Evolutionary conservation across 2,797 vertebrate species (phyloP), one percentile per base, ranked within the genome.

Genomic region (Xenopus petersii): DNA sequence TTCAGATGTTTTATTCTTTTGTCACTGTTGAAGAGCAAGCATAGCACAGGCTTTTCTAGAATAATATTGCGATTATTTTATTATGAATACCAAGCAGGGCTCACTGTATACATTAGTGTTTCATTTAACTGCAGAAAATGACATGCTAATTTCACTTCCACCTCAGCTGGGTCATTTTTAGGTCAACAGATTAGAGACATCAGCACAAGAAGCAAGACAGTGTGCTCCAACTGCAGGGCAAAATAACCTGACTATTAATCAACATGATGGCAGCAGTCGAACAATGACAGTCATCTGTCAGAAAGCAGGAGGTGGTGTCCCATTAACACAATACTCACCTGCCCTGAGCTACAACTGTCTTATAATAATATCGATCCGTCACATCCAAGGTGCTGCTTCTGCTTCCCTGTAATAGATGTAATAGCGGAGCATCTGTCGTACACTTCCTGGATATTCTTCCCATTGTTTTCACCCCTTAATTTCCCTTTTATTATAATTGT

Each of bases 201-300:
- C 83, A 76, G 81, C 58, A 10, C 85, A 86, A 90, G 87, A 89
- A 84, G 83, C 84, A 86, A 86, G 88, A 83, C 70, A 70, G 80
- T 68, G 56, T 75, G 15, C 81, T 85, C 81, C 84, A 75, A 86
- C 87, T 86, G 89, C 87, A 84, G 91, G 88, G 87, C 88, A 86
- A 83, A 85, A 85, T 86, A 89, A 88, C 89, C 88, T 84, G 67
- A 83, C 87, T 87, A 89, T 90, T 90, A 86, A 86, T 93, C 93
- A 93, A 83, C 82, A 84, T 81, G 84, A 84, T 84, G 84, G 85
- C 88, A 90, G 81, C 83, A 67, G 82, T 79, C 79, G 84, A 88
- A 86, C 89, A 86, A 86, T 87, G 91, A 93, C 89, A 89, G 90
- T 91, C 92, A 92, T 93, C 92, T 91, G 91, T 94, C 93, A 92